Evolutionary conservation across 2,888 invertebrate genomes (phyloP), one percentile per base, ranked within the genome.

Genomic region (Drosophila testacea): DNA sequence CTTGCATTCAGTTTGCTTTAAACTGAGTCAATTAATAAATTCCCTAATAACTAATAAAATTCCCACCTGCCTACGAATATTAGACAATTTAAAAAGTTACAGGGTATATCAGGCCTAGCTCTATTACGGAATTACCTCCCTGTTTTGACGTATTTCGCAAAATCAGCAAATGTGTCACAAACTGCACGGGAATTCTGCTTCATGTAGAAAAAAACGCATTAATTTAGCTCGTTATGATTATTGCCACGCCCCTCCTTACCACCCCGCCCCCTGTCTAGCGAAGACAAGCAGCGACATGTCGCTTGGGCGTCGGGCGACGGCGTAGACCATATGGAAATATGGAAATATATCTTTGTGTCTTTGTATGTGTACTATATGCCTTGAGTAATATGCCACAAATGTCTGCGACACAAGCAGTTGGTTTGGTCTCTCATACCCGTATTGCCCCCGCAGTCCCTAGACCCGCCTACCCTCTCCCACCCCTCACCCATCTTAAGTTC

Each of bases 191-290:
- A 91, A 84, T 90, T 88, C 90, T 91, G 91, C 91, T 80, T 86
- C 86, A 91, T 89, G 82, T 90, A 81, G 87, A 83, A 88, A 82
- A 85, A 90, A 88, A 87, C 90, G 81, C 91, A 91, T 91, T 91
- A 91, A 91, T 91, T 90, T 88, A 79, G 83, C 90, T 90, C 89
- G 89, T 90, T 90, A 90, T 86, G 83, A 86, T 83, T 89, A 89
- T 79, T 77, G 87, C 87, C 87, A 88, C 85, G 84, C 87, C 89
- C 60, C 56, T 22, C 38, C 83, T 77, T 76, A 64, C 82, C 84
- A 46, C 47, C 32, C 32, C 13, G n/a, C 30, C 28, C 36, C 28
- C 28, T 13, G 28, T 44, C 11, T 50, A 13, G 48, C 51, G 4
- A 16, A 44, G 38, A 42, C 68, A 47, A 52, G 44, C 50, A 48